A percentile compares a stretch with the other conserved stretches of the same genome.
These are phyloP conservation scores for Nothocercus nigrocapillus DNA, from an alignment of 2,113 vertebrate genomes.

Conservation along the genomic window DNA sequence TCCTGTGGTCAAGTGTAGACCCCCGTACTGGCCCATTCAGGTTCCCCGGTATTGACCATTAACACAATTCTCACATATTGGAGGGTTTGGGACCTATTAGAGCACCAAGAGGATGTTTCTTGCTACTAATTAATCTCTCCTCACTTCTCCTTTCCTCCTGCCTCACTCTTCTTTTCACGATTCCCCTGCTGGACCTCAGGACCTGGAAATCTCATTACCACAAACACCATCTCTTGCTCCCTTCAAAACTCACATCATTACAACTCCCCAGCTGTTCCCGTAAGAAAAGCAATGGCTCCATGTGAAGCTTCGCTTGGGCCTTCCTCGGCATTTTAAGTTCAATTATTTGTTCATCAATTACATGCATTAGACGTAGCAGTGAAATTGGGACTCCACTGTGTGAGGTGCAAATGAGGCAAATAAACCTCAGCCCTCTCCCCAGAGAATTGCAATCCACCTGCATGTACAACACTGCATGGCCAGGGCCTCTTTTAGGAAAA, in stretches of 20 bases:
- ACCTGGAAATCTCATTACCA: slow-evolving; percentile 61
- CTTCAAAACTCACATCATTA: slow-evolving; percentile 58
- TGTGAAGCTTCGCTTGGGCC: slow-evolving; percentile 31
- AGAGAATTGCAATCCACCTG: background rate
- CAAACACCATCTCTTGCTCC: slow-evolving; percentile 20
- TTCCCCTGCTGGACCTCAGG: background rate
- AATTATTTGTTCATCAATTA: slow-evolving; percentile 51
- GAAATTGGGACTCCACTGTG: slow-evolving; percentile 24
- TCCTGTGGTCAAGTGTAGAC: background rate
- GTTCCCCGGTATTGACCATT: background rate
- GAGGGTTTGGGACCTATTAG: background rate
- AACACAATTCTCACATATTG: background rate
- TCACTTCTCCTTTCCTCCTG: background rate
- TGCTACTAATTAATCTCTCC: slow-evolving; percentile 45
- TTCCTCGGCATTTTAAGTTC: slow-evolving; percentile 27
- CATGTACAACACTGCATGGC: background rate
- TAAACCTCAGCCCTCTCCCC: background rate
- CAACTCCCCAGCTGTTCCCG: background rate
- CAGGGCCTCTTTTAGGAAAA: background rate
- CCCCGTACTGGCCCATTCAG: background rate
- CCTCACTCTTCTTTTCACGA: background rate
- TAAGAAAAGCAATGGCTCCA: background rate
- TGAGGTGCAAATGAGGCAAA: slow-evolving; percentile 62
- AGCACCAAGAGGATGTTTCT: background rate
- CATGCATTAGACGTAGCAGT: background rate